Evolutionary conservation across 2,888 invertebrate species (phyloP).

Genomic region (Camptogramma bilineatum): DNA sequence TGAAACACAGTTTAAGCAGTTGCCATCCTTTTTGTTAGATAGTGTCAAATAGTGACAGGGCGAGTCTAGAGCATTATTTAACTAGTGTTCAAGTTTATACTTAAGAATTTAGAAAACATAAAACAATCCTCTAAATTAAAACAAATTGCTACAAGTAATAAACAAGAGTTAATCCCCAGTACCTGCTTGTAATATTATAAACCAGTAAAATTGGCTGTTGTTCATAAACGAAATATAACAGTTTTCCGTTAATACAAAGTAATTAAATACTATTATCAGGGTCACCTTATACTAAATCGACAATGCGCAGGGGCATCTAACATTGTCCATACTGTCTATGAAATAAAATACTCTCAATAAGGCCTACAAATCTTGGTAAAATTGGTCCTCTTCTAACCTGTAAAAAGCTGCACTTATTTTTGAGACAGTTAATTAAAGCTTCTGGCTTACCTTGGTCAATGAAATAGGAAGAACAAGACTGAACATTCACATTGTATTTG

Average conservation of each 20-base stretch:
- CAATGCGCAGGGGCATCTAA: too few relatives aligned
- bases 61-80: too few relatives aligned
- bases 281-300: too few relatives aligned
- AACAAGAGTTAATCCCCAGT: not conserved
- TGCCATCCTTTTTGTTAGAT: too few relatives aligned
- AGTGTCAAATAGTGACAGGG: too few relatives aligned
- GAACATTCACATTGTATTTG: not conserved
- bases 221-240: not conserved
- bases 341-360: not conserved
- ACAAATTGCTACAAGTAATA: not conserved
- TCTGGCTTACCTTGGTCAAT: not conserved
- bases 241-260: not conserved
- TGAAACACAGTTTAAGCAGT: too few relatives aligned
- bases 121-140: not conserved
- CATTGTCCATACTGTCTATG: too few relatives aligned
- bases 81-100: too few relatives aligned
- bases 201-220: not conserved
- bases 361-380: not conserved
- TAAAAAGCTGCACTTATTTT: not conserved
- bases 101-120: too few relatives aligned
- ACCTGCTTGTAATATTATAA: not conserved
- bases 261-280: not conserved
- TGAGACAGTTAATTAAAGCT: not conserved
- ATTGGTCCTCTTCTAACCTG: not conserved
- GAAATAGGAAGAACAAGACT: not conserved